phyloP scores from a whole-genome alignment of 2,888 invertebrate species.

The Drosophila ochracea region DNA sequence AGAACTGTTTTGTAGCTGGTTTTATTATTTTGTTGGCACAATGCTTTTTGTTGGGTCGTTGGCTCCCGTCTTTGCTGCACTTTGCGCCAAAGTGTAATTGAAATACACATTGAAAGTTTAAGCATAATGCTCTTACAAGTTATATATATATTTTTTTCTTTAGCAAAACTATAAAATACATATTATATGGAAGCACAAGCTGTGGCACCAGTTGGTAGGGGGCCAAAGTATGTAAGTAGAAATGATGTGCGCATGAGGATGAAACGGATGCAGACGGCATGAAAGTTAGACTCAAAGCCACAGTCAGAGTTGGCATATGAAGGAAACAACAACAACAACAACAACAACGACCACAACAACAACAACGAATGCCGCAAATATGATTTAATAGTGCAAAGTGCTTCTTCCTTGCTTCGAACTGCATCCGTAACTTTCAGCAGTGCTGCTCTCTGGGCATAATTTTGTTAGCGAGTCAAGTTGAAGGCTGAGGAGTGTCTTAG shows the following conservation, averaged over 20 bases:
- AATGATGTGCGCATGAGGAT: constrained; percentile 72
- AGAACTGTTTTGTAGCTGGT: constrained; percentile 6
- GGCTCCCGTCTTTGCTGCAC: constrained; percentile 30
- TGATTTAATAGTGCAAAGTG: constrained; percentile 70
- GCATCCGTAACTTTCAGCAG: constrained; percentile 46
- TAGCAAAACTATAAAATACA: constrained; percentile 68
- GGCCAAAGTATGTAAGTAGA: constrained; percentile 69
- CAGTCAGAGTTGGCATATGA: constrained; percentile 29
- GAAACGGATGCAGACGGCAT: constrained; percentile 66
- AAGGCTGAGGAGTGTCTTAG: background rate
- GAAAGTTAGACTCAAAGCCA: constrained; percentile 56
- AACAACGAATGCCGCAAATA: constrained; percentile 55
- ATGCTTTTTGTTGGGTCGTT: constrained; percentile 25
- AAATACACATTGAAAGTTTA: constrained; percentile 75
- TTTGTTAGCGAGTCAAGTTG: constrained; percentile 53
- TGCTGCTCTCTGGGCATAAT: constrained; percentile 53
- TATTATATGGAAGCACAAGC: constrained; percentile 52
- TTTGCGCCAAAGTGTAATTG: constrained; percentile 68
- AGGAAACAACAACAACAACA: constrained; percentile 7
- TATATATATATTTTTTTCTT: constrained; percentile 25
- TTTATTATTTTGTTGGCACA: constrained; percentile 45
- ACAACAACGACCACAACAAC: constrained; percentile 13
- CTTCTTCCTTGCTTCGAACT: constrained; percentile 36
- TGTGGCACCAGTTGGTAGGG: background rate
- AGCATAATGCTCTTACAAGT: constrained; percentile 73